phyloP scores from a whole-genome alignment of 2,888 invertebrate species.

The Thalpophila matura region DNA sequence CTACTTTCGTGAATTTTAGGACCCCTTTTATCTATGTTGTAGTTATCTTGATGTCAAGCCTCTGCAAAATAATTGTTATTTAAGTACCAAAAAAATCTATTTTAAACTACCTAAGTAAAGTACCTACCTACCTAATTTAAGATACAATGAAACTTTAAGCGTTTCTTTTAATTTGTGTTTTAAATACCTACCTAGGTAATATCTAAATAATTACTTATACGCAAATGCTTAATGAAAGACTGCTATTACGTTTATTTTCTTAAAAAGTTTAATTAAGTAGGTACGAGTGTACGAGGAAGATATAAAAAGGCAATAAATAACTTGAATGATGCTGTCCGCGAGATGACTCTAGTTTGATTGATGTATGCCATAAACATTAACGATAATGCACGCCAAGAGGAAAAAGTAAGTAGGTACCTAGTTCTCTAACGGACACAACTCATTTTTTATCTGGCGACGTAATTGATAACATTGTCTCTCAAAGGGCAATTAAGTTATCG shows the following conservation, averaged over 20 bases:
- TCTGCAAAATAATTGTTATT: no score
- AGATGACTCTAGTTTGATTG: constrained; percentile 45
- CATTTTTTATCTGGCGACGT: constrained; percentile 66
- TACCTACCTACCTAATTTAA: no score
- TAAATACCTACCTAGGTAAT: no score
- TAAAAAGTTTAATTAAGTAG: constrained; percentile 19
- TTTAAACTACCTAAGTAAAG: no score
- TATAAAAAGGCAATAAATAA: constrained; percentile 37
- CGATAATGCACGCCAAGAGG: constrained; percentile 32
- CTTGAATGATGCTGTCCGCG: constrained; percentile 19
- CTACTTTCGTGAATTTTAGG: no score
- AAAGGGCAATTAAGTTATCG: constrained; percentile 76
- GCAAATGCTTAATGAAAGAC: background rate
- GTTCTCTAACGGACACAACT: constrained; percentile 45
- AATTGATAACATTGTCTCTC: constrained; percentile 72
- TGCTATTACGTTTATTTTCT: background rate
- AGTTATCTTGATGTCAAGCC: no score
- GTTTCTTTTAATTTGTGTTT: no score
- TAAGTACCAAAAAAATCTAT: no score
- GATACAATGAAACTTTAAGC: no score
- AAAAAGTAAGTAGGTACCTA: constrained; percentile 46
- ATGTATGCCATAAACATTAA: constrained; percentile 45
- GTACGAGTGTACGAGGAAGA: background rate
- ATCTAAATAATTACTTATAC: no score
- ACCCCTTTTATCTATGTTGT: no score